Evolutionary conservation across 2,113 vertebrate species (phyloP), one percentile per base, ranked within the genome.

Genomic region (Pangasianodon hypophthalmus): DNA sequence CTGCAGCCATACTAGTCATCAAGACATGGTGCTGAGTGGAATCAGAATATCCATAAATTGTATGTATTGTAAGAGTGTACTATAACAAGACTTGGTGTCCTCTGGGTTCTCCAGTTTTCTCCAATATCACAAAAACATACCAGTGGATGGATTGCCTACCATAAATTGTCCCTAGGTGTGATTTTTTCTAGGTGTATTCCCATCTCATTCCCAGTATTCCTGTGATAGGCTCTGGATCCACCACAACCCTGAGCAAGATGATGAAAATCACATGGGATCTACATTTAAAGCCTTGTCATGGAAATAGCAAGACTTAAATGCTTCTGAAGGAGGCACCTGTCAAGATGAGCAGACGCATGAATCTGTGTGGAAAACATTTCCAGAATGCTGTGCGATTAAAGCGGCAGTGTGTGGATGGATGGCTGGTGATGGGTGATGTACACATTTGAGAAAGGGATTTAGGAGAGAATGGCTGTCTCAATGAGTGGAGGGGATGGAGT

Each of bases 401-500:
- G 71, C 41, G 18, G 29, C 19, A 56, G 21, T 3, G 26, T 67
- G 85, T 79, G 41, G 56, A 19, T 44, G 16, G 50, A 46, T 2
- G 10, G 52, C n/a, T 8, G 41, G 64, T 41, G 7, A n/a, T 64
- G 58, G 32, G 19, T 41, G 9, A 83, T 37, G 56, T 37, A 60
- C 13, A 46, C 32, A 46, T 75, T 60, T 60, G 85, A 48, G 75
- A 90, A 71, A 19, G 50, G 19, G 85, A 77, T 81, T 58, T 84
- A 69, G 37, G n/a, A 44, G 13, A 86, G 21, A 75, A 54, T 14
- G 8, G 44, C n/a, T 83, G 2, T 60, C 32, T 58, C 32, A 58
- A 8, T 83, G 32, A 46, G 41, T 50, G 48, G 50, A 26, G 41
- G 50, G 60, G 71, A 92, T 92, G 90, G 90, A 89, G 87, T 91